Percentiles rank a stretch among this genome's conserved stretches.
Conservation (phyloP, 2,888 invertebrate genomes). For the Drosophila meridiana region DNA sequence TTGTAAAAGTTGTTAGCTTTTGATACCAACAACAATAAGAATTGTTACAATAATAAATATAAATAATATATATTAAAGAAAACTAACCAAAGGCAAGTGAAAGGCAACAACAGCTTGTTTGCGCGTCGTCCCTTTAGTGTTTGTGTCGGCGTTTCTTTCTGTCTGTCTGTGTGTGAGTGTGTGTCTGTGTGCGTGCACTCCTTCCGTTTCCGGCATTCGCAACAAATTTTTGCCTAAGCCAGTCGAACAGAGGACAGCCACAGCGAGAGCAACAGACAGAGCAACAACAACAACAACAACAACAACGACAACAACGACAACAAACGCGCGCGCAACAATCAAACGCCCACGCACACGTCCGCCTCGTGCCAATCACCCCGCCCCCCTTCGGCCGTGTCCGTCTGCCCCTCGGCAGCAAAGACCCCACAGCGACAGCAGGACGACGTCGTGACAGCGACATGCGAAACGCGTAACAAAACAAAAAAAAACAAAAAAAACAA, state of each 20-base stretch:
- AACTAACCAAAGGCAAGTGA: slow-evolving; percentile 20
- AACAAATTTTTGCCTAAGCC: slow-evolving; percentile 60
- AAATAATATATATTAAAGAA: slow-evolving; percentile 10
- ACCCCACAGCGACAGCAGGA: slow-evolving; percentile 25
- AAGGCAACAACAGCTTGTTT: slow-evolving; percentile 26
- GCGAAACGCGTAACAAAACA: slow-evolving; percentile 61
- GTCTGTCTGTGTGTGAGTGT: slow-evolving; percentile 26
- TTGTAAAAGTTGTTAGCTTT: slow-evolving; percentile 52
- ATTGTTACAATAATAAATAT: slow-evolving; percentile 1
- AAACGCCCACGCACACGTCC: slow-evolving; percentile 31
- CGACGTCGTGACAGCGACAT: slow-evolving; percentile 35
- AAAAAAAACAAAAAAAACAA: slow-evolving; percentile 65
- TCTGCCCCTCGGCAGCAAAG: not conserved
- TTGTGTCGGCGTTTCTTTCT: slow-evolving; percentile 5
- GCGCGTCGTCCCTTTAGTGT: slow-evolving; percentile 53
- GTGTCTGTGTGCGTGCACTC: slow-evolving; percentile 8
- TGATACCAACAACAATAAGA: slow-evolving; percentile 23
- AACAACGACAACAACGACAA: slow-evolving; percentile 3
- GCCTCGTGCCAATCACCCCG: slow-evolving; percentile 4
- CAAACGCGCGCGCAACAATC: slow-evolving; percentile 66
- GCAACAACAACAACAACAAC: slow-evolving; percentile 7
- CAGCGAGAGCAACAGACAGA: slow-evolving; percentile 15
- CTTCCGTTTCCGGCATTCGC: slow-evolving; percentile 59
- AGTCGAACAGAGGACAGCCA: slow-evolving; percentile 33
- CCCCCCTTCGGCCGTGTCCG: not conserved